phyloP scores from a whole-genome alignment of 2,888 invertebrate genomes.

The Apotomis betuletana region DNA sequence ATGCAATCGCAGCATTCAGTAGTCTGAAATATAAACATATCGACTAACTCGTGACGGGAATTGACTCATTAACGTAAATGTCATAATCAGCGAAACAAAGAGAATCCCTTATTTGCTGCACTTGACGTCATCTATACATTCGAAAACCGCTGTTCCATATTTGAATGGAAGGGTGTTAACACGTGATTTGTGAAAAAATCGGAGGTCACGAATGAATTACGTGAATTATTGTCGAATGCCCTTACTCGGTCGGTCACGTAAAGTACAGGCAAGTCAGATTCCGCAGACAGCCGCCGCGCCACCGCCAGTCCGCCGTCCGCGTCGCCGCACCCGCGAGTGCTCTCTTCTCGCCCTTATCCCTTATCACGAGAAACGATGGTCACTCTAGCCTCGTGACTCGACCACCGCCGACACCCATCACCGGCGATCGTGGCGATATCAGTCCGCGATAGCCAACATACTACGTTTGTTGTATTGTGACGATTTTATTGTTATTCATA shows the following conservation, averaged over 20 bases:
- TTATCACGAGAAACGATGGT: constrained; percentile 58
- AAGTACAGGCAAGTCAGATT: constrained; percentile 50
- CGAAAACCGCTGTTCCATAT: constrained; percentile 45
- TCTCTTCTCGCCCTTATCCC: constrained; percentile 66
- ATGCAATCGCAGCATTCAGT: constrained; percentile 17
- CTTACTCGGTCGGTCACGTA: constrained; percentile 66
- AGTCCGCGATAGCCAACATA: constrained; percentile 56
- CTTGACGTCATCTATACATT: constrained; percentile 50
- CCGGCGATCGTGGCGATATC: constrained; percentile 54
- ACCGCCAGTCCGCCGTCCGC: constrained; percentile 58
- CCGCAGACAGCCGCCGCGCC: constrained; percentile 47
- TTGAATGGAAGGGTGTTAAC: constrained; percentile 48
- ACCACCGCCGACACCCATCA: constrained; percentile 50
- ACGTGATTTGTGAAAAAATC: constrained; percentile 57
- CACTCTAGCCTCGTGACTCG: constrained; percentile 66
- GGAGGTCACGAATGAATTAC: constrained; percentile 58
- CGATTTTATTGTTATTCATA: constrained; percentile 51
- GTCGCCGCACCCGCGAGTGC: constrained; percentile 47
- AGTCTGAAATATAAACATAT: constrained; percentile 16
- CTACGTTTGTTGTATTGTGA: constrained; percentile 55
- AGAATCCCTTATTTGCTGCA: constrained; percentile 50
- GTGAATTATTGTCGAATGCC: constrained; percentile 61
- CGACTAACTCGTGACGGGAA: constrained; percentile 51
- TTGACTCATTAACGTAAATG: constrained; percentile 52
- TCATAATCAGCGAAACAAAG: constrained; percentile 62